These are phyloP conservation scores for Autographa pulchrina DNA, from an alignment of 2,888 invertebrate genomes.

Conservation along the genomic window DNA sequence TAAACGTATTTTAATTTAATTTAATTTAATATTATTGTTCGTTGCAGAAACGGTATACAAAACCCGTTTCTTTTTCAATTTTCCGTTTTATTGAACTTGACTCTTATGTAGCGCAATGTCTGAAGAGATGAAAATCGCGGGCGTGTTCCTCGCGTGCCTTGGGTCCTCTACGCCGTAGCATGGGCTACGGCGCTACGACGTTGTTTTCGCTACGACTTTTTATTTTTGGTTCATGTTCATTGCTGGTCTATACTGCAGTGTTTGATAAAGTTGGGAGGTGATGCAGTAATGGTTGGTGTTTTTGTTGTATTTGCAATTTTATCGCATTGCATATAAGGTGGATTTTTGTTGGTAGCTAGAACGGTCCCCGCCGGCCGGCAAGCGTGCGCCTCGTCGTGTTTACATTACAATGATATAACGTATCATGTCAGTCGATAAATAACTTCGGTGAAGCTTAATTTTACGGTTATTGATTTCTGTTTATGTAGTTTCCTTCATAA, in stretches of 20 bases:
- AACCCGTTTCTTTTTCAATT: conserved; percentile 18
- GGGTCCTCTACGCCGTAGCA: conserved; percentile 49
- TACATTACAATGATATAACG: conserved; percentile 54
- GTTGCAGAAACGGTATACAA: not conserved
- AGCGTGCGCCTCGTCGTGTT: conserved; percentile 66
- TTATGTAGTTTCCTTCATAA: not conserved
- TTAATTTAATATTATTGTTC: conserved; percentile 1
- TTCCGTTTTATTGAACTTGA: conserved; percentile 35
- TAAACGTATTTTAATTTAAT: no score
- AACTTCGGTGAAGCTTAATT: not conserved
- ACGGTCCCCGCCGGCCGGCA: conserved; percentile 56
- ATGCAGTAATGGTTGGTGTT: conserved; percentile 17
- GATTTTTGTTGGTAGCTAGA: conserved; percentile 18
- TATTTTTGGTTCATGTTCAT: conserved; percentile 14
- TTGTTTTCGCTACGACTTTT: not conserved
- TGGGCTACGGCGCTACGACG: conserved; percentile 40
- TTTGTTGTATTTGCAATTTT: not conserved
- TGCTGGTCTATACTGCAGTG: conserved; percentile 11
- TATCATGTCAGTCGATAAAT: conserved; percentile 22
- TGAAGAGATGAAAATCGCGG: conserved; percentile 27
- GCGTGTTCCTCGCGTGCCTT: conserved; percentile 54
- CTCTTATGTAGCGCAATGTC: conserved; percentile 20
- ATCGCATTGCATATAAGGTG: conserved; percentile 20
- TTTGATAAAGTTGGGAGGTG: not conserved
- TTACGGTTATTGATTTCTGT: not conserved